A percentile compares a stretch with the other conserved stretches of the same genome.
Evolutionary conservation across 2,113 vertebrate genomes (phyloP).

Genomic region (Bos indicus): DNA sequence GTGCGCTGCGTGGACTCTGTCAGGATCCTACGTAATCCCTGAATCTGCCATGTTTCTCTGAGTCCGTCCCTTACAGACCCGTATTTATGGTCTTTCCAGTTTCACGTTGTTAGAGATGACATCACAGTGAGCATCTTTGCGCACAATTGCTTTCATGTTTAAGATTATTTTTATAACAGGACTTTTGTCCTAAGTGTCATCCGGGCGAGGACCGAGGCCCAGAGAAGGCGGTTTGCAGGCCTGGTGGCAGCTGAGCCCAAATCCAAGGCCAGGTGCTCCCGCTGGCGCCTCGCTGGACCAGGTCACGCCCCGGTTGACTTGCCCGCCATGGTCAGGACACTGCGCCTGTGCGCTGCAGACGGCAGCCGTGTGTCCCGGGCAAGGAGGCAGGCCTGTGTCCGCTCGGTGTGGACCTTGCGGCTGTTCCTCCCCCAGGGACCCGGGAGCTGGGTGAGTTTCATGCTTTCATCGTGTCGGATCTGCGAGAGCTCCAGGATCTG

Average conservation of each 20-base stretch:
- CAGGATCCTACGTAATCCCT: accelerated
- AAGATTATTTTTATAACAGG: neutral
- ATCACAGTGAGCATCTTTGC: accelerated
- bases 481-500: slow-evolving; percentile 77
- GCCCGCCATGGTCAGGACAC: neutral
- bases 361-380: accelerated
- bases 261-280: neutral
- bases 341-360: neutral
- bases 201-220: accelerated
- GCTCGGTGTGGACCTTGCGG: accelerated
- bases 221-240: neutral
- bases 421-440: slow-evolving; percentile 74
- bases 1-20: accelerated
- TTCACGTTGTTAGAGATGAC: accelerated
- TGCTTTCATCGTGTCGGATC: slow-evolving; percentile 89
- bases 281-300: accelerated
- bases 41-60: accelerated
- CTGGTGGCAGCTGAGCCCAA: accelerated
- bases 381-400: accelerated
- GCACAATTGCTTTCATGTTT: accelerated
- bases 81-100: neutral
- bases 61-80: accelerated
- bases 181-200: neutral
- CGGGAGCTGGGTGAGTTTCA: slow-evolving; percentile 89
- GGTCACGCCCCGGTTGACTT: neutral